phyloP scores from a whole-genome alignment of 53 echinoderm and acorn worm genomes.

The Paelopatides confundens region DNA sequence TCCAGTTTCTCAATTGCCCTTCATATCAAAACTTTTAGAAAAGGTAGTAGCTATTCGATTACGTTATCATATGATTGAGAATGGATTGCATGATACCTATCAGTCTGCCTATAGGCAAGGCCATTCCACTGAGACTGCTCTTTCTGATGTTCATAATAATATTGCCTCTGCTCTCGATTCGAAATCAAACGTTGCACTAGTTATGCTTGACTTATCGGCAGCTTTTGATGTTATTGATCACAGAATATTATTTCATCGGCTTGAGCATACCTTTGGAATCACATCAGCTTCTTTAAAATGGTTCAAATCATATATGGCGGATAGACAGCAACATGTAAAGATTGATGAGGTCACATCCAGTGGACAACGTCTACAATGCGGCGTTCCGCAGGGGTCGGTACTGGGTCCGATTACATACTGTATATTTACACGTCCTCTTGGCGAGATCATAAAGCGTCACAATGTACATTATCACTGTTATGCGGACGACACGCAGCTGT shows the following conservation, averaged over 20 bases:
- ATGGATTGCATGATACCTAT: background rate
- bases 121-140: background rate
- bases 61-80: background rate
- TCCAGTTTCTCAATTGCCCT: constrained; percentile 32
- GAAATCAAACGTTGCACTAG: no score
- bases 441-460: no score
- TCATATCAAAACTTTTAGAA: constrained; percentile 34
- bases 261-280: background rate
- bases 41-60: background rate
- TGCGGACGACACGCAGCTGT: no score
- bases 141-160: background rate
- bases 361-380: no score
- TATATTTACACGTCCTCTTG: no score
- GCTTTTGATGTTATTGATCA: no score
- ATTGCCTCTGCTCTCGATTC: background rate
- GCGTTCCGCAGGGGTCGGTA: no score
- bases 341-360: background rate
- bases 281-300: background rate
- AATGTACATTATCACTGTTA: no score
- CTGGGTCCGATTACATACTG: no score
- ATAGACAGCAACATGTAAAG: background rate
- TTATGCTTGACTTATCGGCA: no score
- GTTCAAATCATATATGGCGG: background rate
- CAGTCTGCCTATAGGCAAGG: constrained; percentile 18
- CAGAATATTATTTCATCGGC: background rate